Conservation (phyloP, 2,797 vertebrate species). For the Cynodonichthys magdalenae region DNA sequence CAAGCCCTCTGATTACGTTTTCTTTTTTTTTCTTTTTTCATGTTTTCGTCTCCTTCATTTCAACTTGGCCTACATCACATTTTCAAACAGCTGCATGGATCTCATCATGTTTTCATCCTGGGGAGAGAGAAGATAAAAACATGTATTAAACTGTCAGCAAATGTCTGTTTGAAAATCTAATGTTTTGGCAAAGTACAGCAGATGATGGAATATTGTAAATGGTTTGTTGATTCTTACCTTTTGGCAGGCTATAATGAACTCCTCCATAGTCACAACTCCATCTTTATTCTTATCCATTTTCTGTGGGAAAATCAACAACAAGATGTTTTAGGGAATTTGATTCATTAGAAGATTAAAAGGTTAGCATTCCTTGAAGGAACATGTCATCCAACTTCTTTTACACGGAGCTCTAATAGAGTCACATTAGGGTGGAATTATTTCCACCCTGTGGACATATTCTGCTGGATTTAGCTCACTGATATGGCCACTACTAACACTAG, state of each 20-base stretch:
- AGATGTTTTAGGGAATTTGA: background rate
- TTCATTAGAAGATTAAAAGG: background rate
- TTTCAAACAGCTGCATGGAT: slow-evolving; percentile 98
- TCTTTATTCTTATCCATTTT: slow-evolving; percentile 99
- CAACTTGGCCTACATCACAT: slow-evolving; percentile 86
- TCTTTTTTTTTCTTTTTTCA: slow-evolving; percentile 19
- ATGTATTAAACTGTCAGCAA: slow-evolving; percentile 12
- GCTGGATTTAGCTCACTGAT: too few relatives aligned
- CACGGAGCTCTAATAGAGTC: too few relatives aligned
- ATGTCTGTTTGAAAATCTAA: too few relatives aligned
- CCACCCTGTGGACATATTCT: too few relatives aligned
- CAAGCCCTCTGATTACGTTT: slow-evolving; percentile 43
- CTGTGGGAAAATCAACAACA: slow-evolving; percentile 65
- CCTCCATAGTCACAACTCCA: slow-evolving; percentile 95
- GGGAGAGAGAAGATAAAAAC: slow-evolving; percentile 36
- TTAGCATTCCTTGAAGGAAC: background rate
- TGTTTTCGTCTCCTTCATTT: slow-evolving; percentile 23
- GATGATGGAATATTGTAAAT: background rate
- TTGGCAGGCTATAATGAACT: slow-evolving; percentile 94
- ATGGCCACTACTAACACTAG: too few relatives aligned
- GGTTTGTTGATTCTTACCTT: slow-evolving; percentile 80
- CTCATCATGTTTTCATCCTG: slow-evolving; percentile 98
- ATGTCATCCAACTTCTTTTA: too few relatives aligned
- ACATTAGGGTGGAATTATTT: too few relatives aligned
- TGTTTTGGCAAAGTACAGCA: background rate